Evolutionary conservation across 2,113 vertebrate species (phyloP), one percentile per base, ranked within the genome.

Genomic region (Heterotilapia buettikoferi): DNA sequence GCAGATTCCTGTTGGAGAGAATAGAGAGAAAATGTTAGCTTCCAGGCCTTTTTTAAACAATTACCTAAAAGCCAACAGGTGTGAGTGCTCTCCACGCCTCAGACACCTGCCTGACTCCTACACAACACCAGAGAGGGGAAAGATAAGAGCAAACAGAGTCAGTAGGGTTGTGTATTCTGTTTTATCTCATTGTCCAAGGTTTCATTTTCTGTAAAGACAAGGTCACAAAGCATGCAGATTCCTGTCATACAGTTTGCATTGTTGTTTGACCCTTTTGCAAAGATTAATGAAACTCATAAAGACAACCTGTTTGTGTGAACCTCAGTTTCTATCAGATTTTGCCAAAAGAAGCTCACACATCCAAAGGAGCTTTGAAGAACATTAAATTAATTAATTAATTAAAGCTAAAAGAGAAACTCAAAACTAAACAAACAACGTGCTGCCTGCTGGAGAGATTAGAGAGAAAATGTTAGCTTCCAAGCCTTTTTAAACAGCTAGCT

Each of bases 31-130:
- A 4, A 56, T 56, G 11, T 24, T 54, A 24, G 53, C 0, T 24
- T 4, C 52, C n/a, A 21, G 0, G 52, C 1, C n/a, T 54, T 54
- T 53, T 53, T 53, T 53, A 53, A 53, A 10, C 50, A 53, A n/a
- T 2, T 53, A 53, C 9, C 50, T 53, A n/a, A 53, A 53, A 14
- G 43, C 40, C 38, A 40, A 19, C 8, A 3, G 47, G 1, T 50
- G 47, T 9, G 47, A 19, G 47, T 3, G 0, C 47, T 52, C 47
- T 52, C 47, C 1, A 0, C 18, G 18, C 47, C 8, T 19, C 47
- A 52, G 2, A 52, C 47, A 2, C 47, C 47, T 52, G 47, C 47
- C 47, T 52, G 47, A 8, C 47, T 9, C 18, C 47, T 5, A 19
- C 47, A 52, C 18, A 52, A 19, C 47, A 52, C 47, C 47, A 19